Evolutionary conservation across 2,797 vertebrate species (phyloP), one percentile per base, ranked within the genome.

Genomic region (Salarias fasciatus): DNA sequence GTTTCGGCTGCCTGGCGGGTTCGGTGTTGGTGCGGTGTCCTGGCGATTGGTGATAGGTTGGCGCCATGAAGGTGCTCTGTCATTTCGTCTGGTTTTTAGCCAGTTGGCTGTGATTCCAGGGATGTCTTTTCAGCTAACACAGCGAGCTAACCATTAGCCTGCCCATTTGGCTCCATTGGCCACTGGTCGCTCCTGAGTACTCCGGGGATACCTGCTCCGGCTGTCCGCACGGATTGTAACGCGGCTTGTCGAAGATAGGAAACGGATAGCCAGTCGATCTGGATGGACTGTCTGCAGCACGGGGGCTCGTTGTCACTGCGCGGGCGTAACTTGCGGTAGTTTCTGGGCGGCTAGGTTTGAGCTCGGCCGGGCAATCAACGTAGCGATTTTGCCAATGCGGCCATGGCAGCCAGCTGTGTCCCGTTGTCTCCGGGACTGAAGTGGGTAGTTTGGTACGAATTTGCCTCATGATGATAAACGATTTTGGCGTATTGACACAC

Each of bases 301-400:
- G 71, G 86, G 65, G 57, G 72, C 69, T 79, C 69, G 31, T 79
- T 76, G 71, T 84, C 73, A 63, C 64, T 79, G 77, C 80, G 82
- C 85, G 85, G 87, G 87, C 83, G 86, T 62, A 63, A 49, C 35
- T 63, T 53, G 68, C 80, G 59, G 80, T 53, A 83, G 83, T 82
- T 85, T 84, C 83, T 75, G 91, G 88, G 90, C 86, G 90, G 88
- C 88, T 92, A 91, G 82, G 79, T 77, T 86, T 53, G 67, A 10
- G 64, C 79, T 90, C 88, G 88, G 88, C 88, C 90, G 84, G 82
- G 75, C 65, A 52, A 59, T 69, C 75, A 83, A 75, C 49, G 42
- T 43, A 63, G 63, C 52, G 63, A 71, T 79, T 31, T 73, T 51
- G 77, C 88, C 76, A 77, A 90, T 90, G 91, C 90, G 89, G 86